These are phyloP conservation scores for Ceyx margarethae DNA, from an alignment of 2,113 vertebrate species.

Conservation along the genomic window DNA sequence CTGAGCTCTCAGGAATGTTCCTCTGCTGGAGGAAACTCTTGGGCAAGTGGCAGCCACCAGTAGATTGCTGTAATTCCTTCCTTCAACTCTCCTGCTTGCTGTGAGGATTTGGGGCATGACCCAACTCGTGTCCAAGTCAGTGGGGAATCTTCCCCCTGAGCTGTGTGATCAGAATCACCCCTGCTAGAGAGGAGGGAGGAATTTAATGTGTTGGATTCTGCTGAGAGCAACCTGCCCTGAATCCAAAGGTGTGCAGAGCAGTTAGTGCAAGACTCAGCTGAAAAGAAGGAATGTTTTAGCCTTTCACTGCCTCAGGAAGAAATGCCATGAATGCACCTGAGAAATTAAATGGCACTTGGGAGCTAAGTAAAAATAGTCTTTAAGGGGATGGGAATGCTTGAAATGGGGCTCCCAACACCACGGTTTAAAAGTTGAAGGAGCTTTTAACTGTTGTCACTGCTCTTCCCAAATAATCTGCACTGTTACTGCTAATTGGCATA, in stretches of 20 bases:
- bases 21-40: background rate
- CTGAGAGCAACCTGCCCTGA: background rate
- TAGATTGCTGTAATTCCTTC: background rate
- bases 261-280: background rate
- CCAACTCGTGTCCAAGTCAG: background rate
- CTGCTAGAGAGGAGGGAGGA: background rate
- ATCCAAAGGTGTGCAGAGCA: background rate
- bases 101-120: background rate
- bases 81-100: background rate
- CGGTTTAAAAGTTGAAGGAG: constrained; percentile 12
- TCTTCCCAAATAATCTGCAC: constrained; percentile 33
- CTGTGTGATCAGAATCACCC: background rate
- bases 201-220: background rate
- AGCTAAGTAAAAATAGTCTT: background rate
- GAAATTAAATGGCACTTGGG: background rate
- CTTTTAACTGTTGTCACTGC: background rate
- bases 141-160: background rate
- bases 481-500: constrained; percentile 59
- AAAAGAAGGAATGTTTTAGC: background rate
- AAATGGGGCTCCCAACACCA: background rate
- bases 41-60: background rate
- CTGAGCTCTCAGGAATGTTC: background rate
- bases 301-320: background rate
- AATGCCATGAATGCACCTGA: background rate
- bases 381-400: background rate